phyloP scores from a whole-genome alignment of 2,888 invertebrate species.

The Itoplectis maculator region DNA sequence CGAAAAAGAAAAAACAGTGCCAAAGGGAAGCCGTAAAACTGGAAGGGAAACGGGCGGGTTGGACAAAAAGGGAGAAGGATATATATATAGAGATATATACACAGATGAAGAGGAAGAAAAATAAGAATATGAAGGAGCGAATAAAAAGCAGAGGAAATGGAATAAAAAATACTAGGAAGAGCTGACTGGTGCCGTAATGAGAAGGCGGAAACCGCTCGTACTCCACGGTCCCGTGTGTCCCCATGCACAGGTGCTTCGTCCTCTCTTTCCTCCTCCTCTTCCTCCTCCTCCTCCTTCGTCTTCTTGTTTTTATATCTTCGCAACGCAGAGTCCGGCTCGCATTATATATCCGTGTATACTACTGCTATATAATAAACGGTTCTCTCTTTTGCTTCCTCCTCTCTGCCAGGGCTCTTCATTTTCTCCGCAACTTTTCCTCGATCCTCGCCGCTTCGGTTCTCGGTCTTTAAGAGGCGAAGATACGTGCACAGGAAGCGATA shows the following conservation, averaged over 20 bases:
- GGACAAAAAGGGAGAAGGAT: constrained; percentile 25
- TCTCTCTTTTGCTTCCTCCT: constrained; percentile 29
- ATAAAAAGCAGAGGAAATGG: constrained; percentile 55
- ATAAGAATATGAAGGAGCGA: constrained; percentile 7
- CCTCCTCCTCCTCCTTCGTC: neutral
- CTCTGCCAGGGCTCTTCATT: neutral
- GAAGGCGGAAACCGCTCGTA: constrained; percentile 65
- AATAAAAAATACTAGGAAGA: constrained; percentile 56
- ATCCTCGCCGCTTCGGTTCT: constrained; percentile 18
- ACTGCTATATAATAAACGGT: constrained; percentile 54
- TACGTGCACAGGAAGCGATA: constrained; percentile 26
- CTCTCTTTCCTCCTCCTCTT: constrained; percentile 37
- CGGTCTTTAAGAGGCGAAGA: neutral
- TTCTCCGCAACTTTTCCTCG: constrained; percentile 30
- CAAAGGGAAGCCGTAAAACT: neutral
- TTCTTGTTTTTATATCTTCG: constrained; percentile 44
- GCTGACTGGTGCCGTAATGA: constrained; percentile 53
- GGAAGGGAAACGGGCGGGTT: neutral
- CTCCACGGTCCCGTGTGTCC: constrained; percentile 64
- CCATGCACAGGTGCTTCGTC: constrained; percentile 61
- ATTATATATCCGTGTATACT: constrained; percentile 22
- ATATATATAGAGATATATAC: too few relatives aligned
- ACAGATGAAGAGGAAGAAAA: constrained; percentile 15
- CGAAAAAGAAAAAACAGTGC: neutral
- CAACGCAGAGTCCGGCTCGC: constrained; percentile 24